These are phyloP conservation scores for Lasiurus cinereus DNA, from an alignment of 2,113 vertebrate genomes.

Conservation along the genomic window DNA sequence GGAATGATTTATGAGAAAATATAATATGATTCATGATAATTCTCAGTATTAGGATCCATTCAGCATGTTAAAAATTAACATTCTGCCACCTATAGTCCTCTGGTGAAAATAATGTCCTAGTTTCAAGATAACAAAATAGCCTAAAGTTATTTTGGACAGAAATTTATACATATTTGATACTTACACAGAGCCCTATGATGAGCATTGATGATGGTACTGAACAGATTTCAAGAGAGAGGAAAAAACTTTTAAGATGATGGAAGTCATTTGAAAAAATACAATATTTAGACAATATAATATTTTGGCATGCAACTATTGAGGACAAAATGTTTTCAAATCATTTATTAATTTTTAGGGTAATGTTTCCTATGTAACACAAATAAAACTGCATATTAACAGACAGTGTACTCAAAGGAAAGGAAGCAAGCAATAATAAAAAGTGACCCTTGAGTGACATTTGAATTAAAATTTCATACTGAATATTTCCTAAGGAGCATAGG, in stretches of 20 bases:
- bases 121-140: constrained; percentile 68
- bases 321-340: constrained; percentile 45
- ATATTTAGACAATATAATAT: constrained; percentile 42
- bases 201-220: neutral
- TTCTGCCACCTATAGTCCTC: constrained; percentile 64
- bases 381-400: constrained; percentile 41
- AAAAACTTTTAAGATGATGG: neutral
- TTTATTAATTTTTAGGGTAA: constrained; percentile 46
- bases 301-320: constrained; percentile 13
- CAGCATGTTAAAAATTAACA: constrained; percentile 75
- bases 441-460: neutral
- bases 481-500: constrained; percentile 44
- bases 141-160: constrained; percentile 1
- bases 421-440: constrained; percentile 47
- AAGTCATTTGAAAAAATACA: neutral
- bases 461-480: constrained; percentile 62
- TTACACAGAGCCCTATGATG: neutral
- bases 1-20: constrained; percentile 64
- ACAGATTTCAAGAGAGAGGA: neutral
- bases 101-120: constrained; percentile 74
- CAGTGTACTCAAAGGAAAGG: neutral
- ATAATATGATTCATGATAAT: constrained; percentile 67
- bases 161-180: constrained; percentile 67
- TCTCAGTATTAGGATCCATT: constrained; percentile 57
- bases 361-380: constrained; percentile 24